Evolutionary conservation across 2,797 vertebrate species (phyloP).

Genomic region (Takifugu ocellatus): DNA sequence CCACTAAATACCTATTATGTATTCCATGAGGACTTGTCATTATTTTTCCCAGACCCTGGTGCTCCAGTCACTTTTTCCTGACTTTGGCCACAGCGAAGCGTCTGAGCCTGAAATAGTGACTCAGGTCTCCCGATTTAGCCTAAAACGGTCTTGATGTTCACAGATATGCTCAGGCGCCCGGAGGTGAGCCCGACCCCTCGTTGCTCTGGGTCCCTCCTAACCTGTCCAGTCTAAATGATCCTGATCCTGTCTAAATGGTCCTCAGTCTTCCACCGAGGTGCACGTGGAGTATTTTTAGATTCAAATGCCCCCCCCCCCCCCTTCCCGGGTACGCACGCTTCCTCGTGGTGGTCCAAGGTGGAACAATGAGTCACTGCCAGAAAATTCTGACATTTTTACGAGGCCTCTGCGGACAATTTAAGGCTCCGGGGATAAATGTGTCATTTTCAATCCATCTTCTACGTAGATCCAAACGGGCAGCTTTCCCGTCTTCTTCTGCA

Average conservation of each 20-base stretch:
- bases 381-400: conserved; percentile 1
- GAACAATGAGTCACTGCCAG: neutral
- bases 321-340: neutral
- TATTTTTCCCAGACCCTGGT: neutral
- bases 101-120: conserved; percentile 1
- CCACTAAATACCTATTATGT: too few species aligned
- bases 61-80: conserved; percentile 6
- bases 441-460: neutral
- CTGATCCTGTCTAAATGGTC: conserved; percentile 34
- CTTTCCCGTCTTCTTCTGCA: conserved; percentile 17
- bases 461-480: conserved; percentile 15
- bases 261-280: conserved; percentile 24
- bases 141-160: neutral
- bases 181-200: conserved; percentile 29
- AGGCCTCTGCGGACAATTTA: conserved; percentile 5
- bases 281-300: conserved; percentile 44
- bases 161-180: conserved; percentile 14
- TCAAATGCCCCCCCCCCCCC: conserved; percentile 19
- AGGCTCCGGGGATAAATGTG: neutral
- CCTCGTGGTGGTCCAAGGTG: conserved; percentile 4
- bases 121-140: conserved; percentile 6
- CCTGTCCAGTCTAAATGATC: conserved; percentile 32
- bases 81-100: neutral
- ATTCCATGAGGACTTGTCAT: too few species aligned
- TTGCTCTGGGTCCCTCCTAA: conserved; percentile 36